phyloP scores from a whole-genome alignment of 1,140 invertebrate species.

The Drosophila equinoxialis region DNA sequence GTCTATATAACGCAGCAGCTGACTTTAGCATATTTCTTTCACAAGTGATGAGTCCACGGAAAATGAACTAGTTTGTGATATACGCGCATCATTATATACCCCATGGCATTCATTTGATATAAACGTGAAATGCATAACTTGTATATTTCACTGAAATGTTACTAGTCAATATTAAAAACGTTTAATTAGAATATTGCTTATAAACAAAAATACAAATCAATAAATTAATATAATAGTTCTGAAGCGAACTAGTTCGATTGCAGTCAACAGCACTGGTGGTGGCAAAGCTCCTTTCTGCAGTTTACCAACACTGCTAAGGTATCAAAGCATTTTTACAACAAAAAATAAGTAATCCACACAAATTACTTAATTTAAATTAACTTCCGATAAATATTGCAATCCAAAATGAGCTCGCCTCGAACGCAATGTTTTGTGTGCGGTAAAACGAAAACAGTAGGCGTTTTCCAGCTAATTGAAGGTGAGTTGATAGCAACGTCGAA shows the following conservation, averaged over 20 bases:
- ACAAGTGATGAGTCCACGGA: not conserved
- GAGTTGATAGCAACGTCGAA: not conserved
- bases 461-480: constrained; percentile 68
- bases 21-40: constrained; percentile 26
- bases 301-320: not conserved
- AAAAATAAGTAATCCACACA: constrained; percentile 33
- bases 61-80: not conserved
- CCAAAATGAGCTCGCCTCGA: constrained; percentile 53
- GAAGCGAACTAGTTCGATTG: not conserved
- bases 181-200: not conserved
- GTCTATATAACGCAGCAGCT: constrained; percentile 28
- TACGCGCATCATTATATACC: not conserved
- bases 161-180: no score
- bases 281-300: not conserved
- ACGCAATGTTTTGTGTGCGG: constrained; percentile 69
- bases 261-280: not conserved
- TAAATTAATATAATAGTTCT: not conserved
- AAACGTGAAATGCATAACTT: no score
- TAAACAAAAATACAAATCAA: not conserved
- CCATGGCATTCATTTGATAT: not conserved
- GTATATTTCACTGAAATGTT: no score
- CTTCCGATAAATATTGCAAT: not conserved
- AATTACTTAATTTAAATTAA: constrained; percentile 28
- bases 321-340: constrained; percentile 22
- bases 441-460: constrained; percentile 61